Base-by-base conservation (phyloP, 2,113 vertebrate species). In the Archilochus colubris region DNA sequence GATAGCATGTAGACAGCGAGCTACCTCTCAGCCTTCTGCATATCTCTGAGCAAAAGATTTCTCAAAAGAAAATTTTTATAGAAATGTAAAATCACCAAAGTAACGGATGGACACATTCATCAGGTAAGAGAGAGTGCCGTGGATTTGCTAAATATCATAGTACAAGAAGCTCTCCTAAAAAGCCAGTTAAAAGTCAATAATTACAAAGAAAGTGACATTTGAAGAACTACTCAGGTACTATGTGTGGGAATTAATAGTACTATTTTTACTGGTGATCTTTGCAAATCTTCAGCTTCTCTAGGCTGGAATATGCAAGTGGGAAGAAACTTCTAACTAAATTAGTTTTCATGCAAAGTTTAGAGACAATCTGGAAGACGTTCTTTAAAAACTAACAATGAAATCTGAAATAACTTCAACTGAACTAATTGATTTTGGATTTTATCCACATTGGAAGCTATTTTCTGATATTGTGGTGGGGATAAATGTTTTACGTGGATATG, bases 351-450 rank as follows among this genome's bases (percentile, higher is more conserved):
- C 66, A 91, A 96, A 95, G 70, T 94, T 95, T 85, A 28, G 31
- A 82, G 89, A 84, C 54, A 91, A 95, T 64, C 69, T 93, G 93
- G 88, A 93, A 96, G 84, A 93, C 70, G 43, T 93, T 83, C 57
- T 90, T 80, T 93, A 81, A 94, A 95, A 97, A 69, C 79, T 78
- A 96, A 92, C 96, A 97, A 96, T 93, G 96, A 96, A 92, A 96
- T 94, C 82, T 94, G 84, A 96, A 97, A 95, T 86, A 96, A 93
- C 82, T 97, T 93, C 67, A 93, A 97, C 93, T 85, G 94, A 97
- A 97, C 95, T 96, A 98, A 98, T 95, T 97, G 92, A 98, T 97
- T 98, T 96, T 95, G 76, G 92, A 90, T 91, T 95, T 94, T 96
- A 69, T 84, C 93, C 84, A 96, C 3, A 12, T 93, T 96, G 86